Evolutionary conservation across 2,113 vertebrate genomes (phyloP).

Genomic region (Limnothrissa miodon): DNA sequence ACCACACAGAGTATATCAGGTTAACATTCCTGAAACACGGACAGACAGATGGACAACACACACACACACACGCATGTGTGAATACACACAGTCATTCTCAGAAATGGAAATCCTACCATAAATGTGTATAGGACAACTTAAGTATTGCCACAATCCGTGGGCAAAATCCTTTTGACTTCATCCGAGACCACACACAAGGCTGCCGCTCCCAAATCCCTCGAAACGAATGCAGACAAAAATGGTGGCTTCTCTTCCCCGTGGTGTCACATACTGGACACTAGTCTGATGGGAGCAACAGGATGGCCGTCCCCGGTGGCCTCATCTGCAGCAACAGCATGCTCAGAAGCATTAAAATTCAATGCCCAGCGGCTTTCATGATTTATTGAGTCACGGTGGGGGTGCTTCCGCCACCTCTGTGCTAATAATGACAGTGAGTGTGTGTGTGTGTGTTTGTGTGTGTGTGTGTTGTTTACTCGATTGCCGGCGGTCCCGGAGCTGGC

Average conservation of each 20-base stretch:
- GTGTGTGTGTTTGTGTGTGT: not conserved
- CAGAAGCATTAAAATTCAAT: not conserved
- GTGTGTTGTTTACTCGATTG: not conserved
- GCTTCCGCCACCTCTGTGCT: not conserved
- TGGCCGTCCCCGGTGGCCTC: not conserved
- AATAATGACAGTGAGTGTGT: not conserved
- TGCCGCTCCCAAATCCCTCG: not conserved
- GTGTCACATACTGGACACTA: not conserved
- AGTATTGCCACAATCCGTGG: not conserved
- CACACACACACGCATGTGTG: not conserved
- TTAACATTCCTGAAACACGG: not conserved
- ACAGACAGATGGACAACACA: not conserved
- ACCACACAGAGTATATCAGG: not conserved
- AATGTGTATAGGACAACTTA: not conserved
- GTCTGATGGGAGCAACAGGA: not conserved
- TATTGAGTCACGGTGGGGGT: not conserved
- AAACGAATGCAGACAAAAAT: not conserved
- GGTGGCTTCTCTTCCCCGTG: not conserved
- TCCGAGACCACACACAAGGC: no score
- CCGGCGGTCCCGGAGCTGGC: constrained; percentile 5
- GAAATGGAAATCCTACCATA: not conserved
- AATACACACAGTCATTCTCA: not conserved
- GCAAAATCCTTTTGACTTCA: not conserved
- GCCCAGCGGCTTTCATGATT: not conserved
- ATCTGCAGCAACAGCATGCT: not conserved